Conservation (phyloP, 2,888 invertebrate species). For the Habroteleia sp. region DNA sequence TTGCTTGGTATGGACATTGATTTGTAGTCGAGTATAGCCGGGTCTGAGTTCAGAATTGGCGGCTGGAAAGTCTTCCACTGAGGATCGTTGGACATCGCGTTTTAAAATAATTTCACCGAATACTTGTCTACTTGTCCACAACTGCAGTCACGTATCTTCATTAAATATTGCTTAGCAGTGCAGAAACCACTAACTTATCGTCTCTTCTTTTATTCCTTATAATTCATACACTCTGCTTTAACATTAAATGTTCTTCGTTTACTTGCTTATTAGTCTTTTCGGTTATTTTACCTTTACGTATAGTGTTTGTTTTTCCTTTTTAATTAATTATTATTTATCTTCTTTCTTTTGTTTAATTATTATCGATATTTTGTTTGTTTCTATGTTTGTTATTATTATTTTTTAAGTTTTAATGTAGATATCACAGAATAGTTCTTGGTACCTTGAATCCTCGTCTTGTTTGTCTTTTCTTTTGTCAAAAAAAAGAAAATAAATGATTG, state of each 20-base stretch:
- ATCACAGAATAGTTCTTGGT: slow-evolving; percentile 85
- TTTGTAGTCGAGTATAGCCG: slow-evolving; percentile 91
- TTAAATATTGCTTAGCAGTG: slow-evolving; percentile 25
- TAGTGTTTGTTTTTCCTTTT: slow-evolving; percentile 21
- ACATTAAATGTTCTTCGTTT: slow-evolving; percentile 54
- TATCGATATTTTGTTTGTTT: slow-evolving; percentile 60
- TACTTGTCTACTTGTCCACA: slow-evolving; percentile 62
- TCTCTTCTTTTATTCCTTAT: slow-evolving; percentile 9
- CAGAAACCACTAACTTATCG: slow-evolving; percentile 5
- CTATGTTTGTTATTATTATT: slow-evolving; percentile 32
- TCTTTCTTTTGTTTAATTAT: slow-evolving; percentile 40
- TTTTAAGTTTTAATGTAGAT: slow-evolving; percentile 82
- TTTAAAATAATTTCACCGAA: slow-evolving; percentile 68
- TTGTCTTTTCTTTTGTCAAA: slow-evolving; percentile 65
- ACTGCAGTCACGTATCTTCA: slow-evolving; percentile 42
- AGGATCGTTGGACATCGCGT: slow-evolving; percentile 90
- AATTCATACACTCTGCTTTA: slow-evolving; percentile 42
- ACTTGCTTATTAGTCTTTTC: slow-evolving; percentile 77
- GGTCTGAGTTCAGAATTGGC: slow-evolving; percentile 91
- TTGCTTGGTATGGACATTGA: slow-evolving; percentile 85
- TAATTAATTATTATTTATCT: slow-evolving; percentile 28
- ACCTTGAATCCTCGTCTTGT: slow-evolving; percentile 77
- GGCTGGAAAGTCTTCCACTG: slow-evolving; percentile 95
- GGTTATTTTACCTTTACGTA: slow-evolving; percentile 71
- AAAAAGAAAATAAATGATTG: slow-evolving; percentile 8